Conservation (phyloP, 2,797 vertebrate genomes). For the Rhodeus uyekii region DNA sequence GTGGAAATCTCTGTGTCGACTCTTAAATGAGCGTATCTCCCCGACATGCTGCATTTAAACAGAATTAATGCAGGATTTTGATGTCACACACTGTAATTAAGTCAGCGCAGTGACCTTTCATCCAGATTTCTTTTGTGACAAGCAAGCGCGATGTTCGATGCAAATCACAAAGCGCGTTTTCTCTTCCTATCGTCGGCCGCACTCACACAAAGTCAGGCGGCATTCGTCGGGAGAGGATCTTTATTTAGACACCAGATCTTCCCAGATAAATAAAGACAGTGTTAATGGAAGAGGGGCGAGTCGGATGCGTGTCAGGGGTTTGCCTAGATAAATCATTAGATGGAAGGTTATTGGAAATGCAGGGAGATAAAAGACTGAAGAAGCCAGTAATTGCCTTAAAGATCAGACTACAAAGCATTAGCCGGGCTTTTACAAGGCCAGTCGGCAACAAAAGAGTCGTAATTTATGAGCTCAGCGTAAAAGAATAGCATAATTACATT, state of each 20-base stretch:
- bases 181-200: slow-evolving; percentile 20
- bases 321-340: slow-evolving; percentile 84
- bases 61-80: background rate
- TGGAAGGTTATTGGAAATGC: slow-evolving; percentile 91
- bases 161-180: slow-evolving; percentile 9
- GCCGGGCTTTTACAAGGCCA: slow-evolving; percentile 99
- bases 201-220: slow-evolving; percentile 50
- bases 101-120: slow-evolving; percentile 8
- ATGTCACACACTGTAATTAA: background rate
- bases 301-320: slow-evolving; percentile 59
- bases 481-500: slow-evolving; percentile 99
- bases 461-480: slow-evolving; percentile 99
- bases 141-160: background rate
- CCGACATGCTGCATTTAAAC: slow-evolving; percentile 1
- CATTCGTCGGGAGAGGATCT: slow-evolving; percentile 70
- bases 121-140: background rate
- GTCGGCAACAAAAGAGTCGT: slow-evolving; percentile 98
- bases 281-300: slow-evolving; percentile 59
- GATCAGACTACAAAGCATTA: slow-evolving; percentile 99
- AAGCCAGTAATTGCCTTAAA: slow-evolving; percentile 99
- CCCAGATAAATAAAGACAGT: slow-evolving; percentile 61
- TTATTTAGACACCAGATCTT: slow-evolving; percentile 59
- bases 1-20: background rate
- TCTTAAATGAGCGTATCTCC: background rate
- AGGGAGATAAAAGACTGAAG: slow-evolving; percentile 88